Percentiles rank a stretch among this genome's conserved stretches.
Conservation (phyloP, 1,140 invertebrate genomes). For the Idris sp. region DNA sequence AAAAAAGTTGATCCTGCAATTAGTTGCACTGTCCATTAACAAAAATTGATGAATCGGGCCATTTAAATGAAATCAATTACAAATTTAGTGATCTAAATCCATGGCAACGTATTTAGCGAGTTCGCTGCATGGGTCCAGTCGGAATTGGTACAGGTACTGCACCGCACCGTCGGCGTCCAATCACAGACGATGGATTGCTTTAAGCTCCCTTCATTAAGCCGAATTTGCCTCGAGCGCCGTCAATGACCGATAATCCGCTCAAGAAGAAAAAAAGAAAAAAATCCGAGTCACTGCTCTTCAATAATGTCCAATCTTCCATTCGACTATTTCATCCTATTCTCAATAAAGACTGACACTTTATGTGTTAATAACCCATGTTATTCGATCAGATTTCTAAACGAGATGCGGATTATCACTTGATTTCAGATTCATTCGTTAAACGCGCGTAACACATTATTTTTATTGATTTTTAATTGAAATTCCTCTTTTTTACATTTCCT, state of each 20-base stretch:
- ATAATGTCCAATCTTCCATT: constrained; percentile 59
- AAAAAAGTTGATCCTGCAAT: constrained; percentile 37
- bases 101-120: constrained; percentile 56
- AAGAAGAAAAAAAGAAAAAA: too few species aligned
- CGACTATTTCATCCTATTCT: constrained; percentile 51
- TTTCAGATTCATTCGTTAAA: too few species aligned
- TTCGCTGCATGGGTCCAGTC: constrained; percentile 64
- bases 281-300: constrained; percentile 58
- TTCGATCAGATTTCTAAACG: constrained; percentile 44
- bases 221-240: constrained; percentile 66
- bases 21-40: constrained; percentile 55
- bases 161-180: constrained; percentile 70
- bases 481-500: too few species aligned
- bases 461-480: too few species aligned
- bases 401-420: constrained; percentile 28
- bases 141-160: constrained; percentile 67
- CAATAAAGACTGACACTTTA: constrained; percentile 37
- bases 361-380: constrained; percentile 53
- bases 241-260: constrained; percentile 63
- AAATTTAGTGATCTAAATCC: constrained; percentile 58
- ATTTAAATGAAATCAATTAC: constrained; percentile 73
- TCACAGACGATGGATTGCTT: constrained; percentile 59
- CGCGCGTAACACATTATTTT: too few species aligned
- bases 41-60: constrained; percentile 54
- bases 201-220: constrained; percentile 70